Evolutionary conservation across 2,888 invertebrate species (phyloP).

Genomic region (Drosophila seclusa): DNA sequence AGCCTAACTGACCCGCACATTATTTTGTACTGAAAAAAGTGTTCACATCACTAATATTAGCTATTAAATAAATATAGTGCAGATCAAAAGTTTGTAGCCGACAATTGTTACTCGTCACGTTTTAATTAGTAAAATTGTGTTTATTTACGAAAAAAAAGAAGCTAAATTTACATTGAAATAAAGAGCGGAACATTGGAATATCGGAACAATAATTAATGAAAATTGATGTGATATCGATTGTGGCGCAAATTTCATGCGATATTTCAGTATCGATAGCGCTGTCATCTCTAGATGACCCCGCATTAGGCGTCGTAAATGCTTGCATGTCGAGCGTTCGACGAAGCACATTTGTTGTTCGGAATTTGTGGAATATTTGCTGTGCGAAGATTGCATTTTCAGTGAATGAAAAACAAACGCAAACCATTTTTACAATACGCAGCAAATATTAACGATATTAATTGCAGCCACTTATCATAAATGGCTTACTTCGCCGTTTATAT

Average conservation of each 20-base stretch:
- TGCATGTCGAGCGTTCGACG: constrained; percentile 25
- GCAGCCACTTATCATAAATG: too few relatives aligned
- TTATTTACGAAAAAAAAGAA: not conserved
- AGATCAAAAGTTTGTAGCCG: not conserved
- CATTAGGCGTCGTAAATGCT: constrained; percentile 29
- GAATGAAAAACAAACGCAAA: constrained; percentile 14
- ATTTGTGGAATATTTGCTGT: constrained; percentile 4
- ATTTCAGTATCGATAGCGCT: constrained; percentile 6
- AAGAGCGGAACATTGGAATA: not conserved
- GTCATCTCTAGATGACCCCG: constrained; percentile 24
- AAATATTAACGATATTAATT: too few relatives aligned
- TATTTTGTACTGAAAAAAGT: not conserved
- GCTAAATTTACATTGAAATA: not conserved
- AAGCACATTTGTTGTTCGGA: constrained; percentile 17
- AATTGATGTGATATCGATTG: not conserved
- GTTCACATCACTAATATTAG: not conserved
- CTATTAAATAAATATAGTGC: not conserved
- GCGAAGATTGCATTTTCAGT: constrained; percentile 5
- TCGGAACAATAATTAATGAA: not conserved
- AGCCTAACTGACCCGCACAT: not conserved
- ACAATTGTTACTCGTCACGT: not conserved
- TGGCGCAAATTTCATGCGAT: not conserved
- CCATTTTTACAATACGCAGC: not conserved
- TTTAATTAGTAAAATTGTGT: not conserved
- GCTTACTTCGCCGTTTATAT: constrained; percentile 62